Base-by-base conservation (phyloP, 2,113 vertebrate species). In the Dermatemys mawii region DNA sequence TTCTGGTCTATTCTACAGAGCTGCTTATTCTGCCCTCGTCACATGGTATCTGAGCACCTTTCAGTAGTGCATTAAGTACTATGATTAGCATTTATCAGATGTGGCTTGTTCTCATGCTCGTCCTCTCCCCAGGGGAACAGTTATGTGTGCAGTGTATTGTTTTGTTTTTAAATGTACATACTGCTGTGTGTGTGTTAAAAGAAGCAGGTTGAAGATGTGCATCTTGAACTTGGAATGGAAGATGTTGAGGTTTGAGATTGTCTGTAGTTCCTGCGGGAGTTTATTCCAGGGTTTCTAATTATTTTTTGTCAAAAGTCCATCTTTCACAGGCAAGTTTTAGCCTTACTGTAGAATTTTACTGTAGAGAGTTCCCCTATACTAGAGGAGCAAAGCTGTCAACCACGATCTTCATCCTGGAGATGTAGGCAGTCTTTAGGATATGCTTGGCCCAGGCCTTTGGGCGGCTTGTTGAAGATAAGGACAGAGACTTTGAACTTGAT, bases 11-110 rank as follows among this genome's bases (percentile, higher is more conserved):
- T 49, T 79, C 19, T 12, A 86, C 48, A 60, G 19, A 41, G 32
- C 22, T 7, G 32, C 0, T 0, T 67, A 21, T 35, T 78, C 73
- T 35, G 8, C 63, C 35, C 41, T 76, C 24, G 8, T 44, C 24
- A 46, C 57, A n/a, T 24, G 78, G 41, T 50, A 13, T 4, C 16
- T 35, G 88, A 84, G 29, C 22, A 21, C 54, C 86, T 44, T 91
- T 13, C 14, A 29, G 22, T 21, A 84, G 90, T 76, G n/a, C 16
- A 49, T 24, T 54, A 32, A 32, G 11, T 46, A 0, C 0, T 41
- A 26, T 32, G 5, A 2, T 17, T 44, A 70, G 63, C 21, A 27
- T 75, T 44, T 46, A 12, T 46, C 41, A 76, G 5, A 27, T 46
- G 24, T 76, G 41, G 11, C 29, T 86, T 75, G 38, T 75, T 78